Evolutionary conservation across 2,888 invertebrate genomes (phyloP).

Genomic region (Galerucella nymphaeae): DNA sequence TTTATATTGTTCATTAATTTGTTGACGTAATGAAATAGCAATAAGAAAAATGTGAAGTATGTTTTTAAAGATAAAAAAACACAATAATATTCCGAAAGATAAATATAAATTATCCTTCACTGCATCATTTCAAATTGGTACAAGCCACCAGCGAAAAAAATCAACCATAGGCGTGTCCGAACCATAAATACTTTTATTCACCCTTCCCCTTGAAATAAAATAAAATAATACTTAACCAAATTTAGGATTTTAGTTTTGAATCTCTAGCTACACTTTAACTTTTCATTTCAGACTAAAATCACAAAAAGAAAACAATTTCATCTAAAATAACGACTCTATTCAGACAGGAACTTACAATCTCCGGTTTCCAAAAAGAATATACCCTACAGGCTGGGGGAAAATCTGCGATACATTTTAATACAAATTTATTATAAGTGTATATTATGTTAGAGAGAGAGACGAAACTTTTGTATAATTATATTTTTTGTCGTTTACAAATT

Average conservation of each 20-base stretch:
- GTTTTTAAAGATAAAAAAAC: too few species aligned
- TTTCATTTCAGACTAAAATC: neutral
- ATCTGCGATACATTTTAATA: neutral
- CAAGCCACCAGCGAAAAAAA: too few species aligned
- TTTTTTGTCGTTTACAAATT: neutral
- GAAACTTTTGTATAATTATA: neutral
- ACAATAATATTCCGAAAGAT: too few species aligned
- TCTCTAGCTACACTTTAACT: neutral
- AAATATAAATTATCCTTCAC: too few species aligned
- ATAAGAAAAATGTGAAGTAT: too few species aligned
- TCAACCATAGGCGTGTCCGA: too few species aligned
- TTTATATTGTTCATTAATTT: neutral
- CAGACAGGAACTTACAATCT: neutral
- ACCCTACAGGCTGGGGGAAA: neutral
- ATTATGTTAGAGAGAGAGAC: neutral
- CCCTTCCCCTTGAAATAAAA: too few species aligned
- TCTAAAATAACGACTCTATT: neutral
- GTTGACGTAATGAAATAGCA: neutral
- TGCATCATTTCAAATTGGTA: too few species aligned
- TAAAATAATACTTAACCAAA: too few species aligned
- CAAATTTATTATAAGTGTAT: neutral
- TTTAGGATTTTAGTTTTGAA: too few species aligned
- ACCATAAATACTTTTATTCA: too few species aligned
- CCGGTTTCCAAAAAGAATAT: conserved; percentile 6
- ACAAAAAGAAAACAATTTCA: neutral